These are phyloP conservation scores for Halocaridina rubra DNA, from an alignment of 2,888 invertebrate species.

Conservation along the genomic window DNA sequence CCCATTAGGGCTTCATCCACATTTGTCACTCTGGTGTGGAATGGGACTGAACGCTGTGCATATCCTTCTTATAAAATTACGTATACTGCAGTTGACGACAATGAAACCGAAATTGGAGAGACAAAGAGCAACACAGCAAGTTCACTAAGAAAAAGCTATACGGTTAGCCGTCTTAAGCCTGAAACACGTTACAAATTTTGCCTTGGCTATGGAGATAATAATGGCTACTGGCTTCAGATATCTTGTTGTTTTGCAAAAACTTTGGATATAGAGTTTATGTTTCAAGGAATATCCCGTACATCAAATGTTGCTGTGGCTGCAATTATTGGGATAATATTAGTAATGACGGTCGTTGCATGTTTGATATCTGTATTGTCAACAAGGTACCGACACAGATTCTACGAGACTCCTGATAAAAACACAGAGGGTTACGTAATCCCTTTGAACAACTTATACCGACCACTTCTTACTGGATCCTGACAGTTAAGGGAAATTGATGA, in stretches of 20 bases:
- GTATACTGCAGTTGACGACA: constrained; percentile 64
- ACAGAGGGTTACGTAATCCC: constrained; percentile 67
- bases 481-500: too few species aligned
- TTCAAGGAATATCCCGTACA: constrained; percentile 66
- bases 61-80: constrained; percentile 67
- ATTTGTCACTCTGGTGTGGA: constrained; percentile 69
- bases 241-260: constrained; percentile 66
- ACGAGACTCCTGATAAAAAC: constrained; percentile 67
- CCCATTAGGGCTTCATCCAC: constrained; percentile 67
- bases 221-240: constrained; percentile 67
- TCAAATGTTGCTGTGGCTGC: constrained; percentile 66
- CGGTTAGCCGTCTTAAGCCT: constrained; percentile 68
- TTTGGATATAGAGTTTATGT: constrained; percentile 65
- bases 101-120: constrained; percentile 45
- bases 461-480: constrained; percentile 65
- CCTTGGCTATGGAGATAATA: constrained; percentile 67
- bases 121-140: constrained; percentile 48
- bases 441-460: constrained; percentile 69
- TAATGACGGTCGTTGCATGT: constrained; percentile 65
- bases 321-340: constrained; percentile 65
- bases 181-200: constrained; percentile 69
- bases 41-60: constrained; percentile 67
- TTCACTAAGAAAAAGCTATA: constrained; percentile 67
- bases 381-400: constrained; percentile 67
- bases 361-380: constrained; percentile 65